Percentiles rank a stretch among this genome's conserved stretches.
Evolutionary conservation across 2,797 vertebrate genomes (phyloP).

Genomic region (Coregonus ussuriensis): DNA sequence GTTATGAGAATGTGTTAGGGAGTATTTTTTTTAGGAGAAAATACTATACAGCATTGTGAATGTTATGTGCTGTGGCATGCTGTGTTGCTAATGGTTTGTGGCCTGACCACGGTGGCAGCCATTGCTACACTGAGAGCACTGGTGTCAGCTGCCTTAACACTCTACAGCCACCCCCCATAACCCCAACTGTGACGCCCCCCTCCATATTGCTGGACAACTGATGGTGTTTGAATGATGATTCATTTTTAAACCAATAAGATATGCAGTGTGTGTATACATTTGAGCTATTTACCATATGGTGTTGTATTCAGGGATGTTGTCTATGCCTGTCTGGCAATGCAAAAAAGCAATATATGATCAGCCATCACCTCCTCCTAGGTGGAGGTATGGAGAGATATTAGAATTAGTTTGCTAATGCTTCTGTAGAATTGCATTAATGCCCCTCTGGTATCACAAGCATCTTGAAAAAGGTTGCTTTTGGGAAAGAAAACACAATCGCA

Average conservation of each 20-base stretch:
- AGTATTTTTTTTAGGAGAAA: conserved; percentile 25
- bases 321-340: conserved; percentile 17
- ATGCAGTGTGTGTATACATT: neutral
- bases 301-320: conserved; percentile 15
- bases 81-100: conserved; percentile 24
- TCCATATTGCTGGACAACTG: neutral
- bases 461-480: conserved; percentile 73
- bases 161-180: conserved; percentile 17
- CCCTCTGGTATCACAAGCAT: conserved; percentile 58
- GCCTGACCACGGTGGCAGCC: conserved; percentile 10
- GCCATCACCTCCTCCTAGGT: conserved; percentile 35
- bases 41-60: conserved; percentile 23
- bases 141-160: conserved; percentile 16
- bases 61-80: neutral
- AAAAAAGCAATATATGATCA: conserved; percentile 17
- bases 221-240: conserved; percentile 15
- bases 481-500: conserved; percentile 71
- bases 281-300: conserved; percentile 6
- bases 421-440: conserved; percentile 70
- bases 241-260: conserved; percentile 16
- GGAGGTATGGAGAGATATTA: conserved; percentile 63
- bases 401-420: conserved; percentile 56
- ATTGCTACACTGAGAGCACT: conserved; percentile 10
- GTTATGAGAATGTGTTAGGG: neutral
- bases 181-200: conserved; percentile 7